These are phyloP conservation scores for Limnephilus auricula DNA, from an alignment of 2,888 invertebrate species.

Conservation along the genomic window DNA sequence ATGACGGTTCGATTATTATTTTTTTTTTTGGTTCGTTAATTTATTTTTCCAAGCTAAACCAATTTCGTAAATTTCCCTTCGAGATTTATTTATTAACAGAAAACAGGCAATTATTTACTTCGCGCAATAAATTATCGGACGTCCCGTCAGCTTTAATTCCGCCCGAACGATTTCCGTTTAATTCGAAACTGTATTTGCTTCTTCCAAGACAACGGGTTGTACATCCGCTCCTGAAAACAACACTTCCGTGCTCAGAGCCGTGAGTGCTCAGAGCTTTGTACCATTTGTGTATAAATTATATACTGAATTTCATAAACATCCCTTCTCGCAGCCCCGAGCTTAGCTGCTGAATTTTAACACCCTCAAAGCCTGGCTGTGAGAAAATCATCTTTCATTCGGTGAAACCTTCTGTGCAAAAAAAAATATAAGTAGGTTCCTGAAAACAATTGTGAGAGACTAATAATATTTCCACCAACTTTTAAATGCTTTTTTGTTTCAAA, in stretches of 20 bases:
- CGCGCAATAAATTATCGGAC: neutral
- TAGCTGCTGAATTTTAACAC: neutral
- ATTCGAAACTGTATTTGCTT: neutral
- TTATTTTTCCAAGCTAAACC: neutral
- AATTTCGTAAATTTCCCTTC: neutral
- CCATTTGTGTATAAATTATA: slow-evolving; percentile 1
- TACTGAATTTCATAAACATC: slow-evolving; percentile 17
- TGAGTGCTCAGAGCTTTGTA: neutral
- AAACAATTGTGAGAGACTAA: no score
- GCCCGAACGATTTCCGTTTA: neutral
- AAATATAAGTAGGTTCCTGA: neutral
- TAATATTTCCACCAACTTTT: no score
- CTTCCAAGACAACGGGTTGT: neutral
- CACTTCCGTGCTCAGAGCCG: no score
- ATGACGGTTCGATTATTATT: neutral
- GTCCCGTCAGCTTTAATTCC: neutral
- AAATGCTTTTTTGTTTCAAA: no score
- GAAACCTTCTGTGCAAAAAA: neutral
- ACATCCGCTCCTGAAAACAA: slow-evolving; percentile 27
- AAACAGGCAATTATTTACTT: neutral
- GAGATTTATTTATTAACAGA: neutral
- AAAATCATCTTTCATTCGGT: neutral
- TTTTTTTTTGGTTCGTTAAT: neutral
- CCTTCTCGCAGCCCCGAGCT: neutral
- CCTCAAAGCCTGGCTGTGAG: neutral